Evolutionary conservation across 2,888 invertebrate genomes (phyloP).

Genomic region (Schizotus pectinicornis): DNA sequence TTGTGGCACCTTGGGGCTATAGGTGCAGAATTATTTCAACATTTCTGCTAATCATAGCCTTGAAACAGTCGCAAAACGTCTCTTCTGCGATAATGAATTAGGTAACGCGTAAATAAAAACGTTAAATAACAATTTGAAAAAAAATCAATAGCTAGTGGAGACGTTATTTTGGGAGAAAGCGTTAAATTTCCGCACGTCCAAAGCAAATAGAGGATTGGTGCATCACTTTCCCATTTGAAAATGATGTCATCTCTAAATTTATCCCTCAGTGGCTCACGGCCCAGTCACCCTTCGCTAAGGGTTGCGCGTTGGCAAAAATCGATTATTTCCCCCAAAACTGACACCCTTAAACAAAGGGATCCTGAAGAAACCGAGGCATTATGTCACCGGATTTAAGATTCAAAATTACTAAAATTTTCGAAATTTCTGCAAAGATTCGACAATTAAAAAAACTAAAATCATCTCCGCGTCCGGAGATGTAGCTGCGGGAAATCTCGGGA

Average conservation of each 20-base stretch:
- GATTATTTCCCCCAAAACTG: constrained; percentile 18
- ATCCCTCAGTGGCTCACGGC: constrained; percentile 9
- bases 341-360: neutral
- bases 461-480: neutral
- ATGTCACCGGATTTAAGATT: neutral
- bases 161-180: neutral
- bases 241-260: constrained; percentile 28
- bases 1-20: no score
- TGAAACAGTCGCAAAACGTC: no score
- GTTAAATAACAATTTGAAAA: neutral
- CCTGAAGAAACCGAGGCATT: neutral
- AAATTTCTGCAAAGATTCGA: neutral
- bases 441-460: neutral
- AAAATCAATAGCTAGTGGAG: neutral
- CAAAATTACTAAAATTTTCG: neutral
- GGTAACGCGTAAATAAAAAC: no score
- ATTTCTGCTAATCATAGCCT: no score
- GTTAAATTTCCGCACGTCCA: neutral
- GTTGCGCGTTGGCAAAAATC: constrained; percentile 28
- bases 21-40: no score
- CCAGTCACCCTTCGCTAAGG: constrained; percentile 11
- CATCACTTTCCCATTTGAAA: constrained; percentile 9
- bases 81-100: no score
- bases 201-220: constrained; percentile 10
- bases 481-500: neutral